phyloP scores from a whole-genome alignment of 2,888 invertebrate species.

The Caradrina clavipalpis region DNA sequence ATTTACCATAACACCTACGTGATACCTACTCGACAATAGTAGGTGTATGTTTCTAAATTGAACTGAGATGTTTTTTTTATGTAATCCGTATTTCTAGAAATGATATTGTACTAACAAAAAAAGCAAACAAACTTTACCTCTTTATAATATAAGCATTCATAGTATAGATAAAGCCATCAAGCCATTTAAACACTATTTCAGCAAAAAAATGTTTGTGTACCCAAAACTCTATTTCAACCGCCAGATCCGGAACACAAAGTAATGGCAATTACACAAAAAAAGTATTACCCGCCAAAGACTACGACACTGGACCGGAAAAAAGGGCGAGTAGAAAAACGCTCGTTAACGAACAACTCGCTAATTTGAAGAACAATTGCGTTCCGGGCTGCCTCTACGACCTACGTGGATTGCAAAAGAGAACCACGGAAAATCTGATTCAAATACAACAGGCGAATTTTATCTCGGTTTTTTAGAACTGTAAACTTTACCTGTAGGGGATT shows the following conservation, averaged over 20 bases:
- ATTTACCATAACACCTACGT: too few species aligned
- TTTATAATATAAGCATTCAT: too few species aligned
- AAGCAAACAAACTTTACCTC: too few species aligned
- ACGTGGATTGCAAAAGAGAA: conserved; percentile 55
- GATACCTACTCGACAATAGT: too few species aligned
- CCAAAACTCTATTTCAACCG: conserved; percentile 1
- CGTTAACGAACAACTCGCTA: conserved; percentile 71
- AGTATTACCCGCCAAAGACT: conserved; percentile 41
- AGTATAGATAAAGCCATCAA: neutral
- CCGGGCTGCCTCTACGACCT: conserved; percentile 43
- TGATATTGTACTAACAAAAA: too few species aligned
- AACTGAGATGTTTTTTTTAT: too few species aligned
- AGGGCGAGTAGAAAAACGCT: conserved; percentile 69
- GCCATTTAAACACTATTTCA: neutral
- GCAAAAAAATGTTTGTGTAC: neutral
- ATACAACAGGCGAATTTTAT: conserved; percentile 15
- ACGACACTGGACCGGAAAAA: conserved; percentile 57
- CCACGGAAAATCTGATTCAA: conserved; percentile 46
- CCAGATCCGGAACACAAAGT: conserved; percentile 26
- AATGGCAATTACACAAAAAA: conserved; percentile 57
- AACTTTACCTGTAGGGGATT: conserved; percentile 1
- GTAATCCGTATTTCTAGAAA: too few species aligned
- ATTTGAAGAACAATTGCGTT: conserved; percentile 69
- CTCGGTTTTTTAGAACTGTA: neutral
- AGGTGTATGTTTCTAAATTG: too few species aligned